phyloP scores from a whole-genome alignment of 2,113 vertebrate genomes.

The Dicaeum eximium region DNA sequence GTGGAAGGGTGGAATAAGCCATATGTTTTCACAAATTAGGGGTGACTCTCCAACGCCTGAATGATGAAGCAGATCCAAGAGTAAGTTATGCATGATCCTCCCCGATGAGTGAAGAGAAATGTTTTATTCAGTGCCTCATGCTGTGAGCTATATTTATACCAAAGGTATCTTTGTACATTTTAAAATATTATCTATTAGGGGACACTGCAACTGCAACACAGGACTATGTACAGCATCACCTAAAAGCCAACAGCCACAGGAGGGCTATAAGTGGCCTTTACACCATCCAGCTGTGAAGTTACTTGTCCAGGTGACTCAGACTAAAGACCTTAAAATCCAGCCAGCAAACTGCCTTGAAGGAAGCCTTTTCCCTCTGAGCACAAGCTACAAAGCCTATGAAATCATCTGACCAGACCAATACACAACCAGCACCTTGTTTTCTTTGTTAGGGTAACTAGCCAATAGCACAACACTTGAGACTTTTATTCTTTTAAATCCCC shows the following conservation, averaged over 20 bases:
- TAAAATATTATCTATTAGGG: conserved; percentile 44
- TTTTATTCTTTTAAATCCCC: neutral
- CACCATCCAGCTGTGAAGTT: neutral
- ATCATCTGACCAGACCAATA: neutral
- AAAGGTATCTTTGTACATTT: conserved; percentile 45
- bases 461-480: neutral
- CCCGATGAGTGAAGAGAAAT: conserved; percentile 56
- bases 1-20: conserved; percentile 55
- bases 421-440: neutral
- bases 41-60: conserved; percentile 59
- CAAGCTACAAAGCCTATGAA: neutral
- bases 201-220: neutral
- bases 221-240: neutral
- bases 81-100: conserved; percentile 66
- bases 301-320: neutral
- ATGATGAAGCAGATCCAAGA: conserved; percentile 62
- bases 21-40: conserved; percentile 67
- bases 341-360: neutral
- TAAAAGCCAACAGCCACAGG: neutral
- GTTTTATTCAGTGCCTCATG: conserved; percentile 67
- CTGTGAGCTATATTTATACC: conserved; percentile 62
- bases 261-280: neutral
- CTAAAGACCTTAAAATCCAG: neutral
- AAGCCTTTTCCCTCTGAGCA: neutral
- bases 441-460: neutral